A percentile compares a stretch with the other conserved stretches of the same genome.
Conservation (phyloP, 2,888 invertebrate genomes). For the Syrista parreyssii region DNA sequence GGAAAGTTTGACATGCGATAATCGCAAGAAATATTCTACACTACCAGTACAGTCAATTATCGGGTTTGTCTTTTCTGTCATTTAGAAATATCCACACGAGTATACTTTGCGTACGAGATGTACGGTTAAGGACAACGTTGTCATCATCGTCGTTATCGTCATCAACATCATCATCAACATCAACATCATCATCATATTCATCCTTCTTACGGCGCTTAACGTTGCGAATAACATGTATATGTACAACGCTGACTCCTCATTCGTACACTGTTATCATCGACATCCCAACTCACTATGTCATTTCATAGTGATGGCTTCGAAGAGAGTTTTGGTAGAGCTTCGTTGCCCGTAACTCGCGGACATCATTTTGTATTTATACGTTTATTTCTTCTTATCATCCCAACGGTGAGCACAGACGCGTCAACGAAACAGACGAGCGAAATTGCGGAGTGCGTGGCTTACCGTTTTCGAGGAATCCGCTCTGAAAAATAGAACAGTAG, state of each 20-base stretch:
- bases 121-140: background rate
- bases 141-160: background rate
- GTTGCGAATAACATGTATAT: background rate
- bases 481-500: constrained; percentile 64
- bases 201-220: background rate
- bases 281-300: background rate
- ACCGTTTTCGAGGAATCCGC: constrained; percentile 83
- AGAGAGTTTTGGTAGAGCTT: background rate
- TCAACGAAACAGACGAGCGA: constrained; percentile 89
- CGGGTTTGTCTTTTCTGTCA: background rate
- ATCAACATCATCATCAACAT: background rate
- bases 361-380: background rate
- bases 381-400: background rate
- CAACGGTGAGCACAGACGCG: background rate
- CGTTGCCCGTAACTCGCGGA: background rate
- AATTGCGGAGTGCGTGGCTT: constrained; percentile 82
- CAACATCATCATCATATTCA: background rate
- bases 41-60: background rate
- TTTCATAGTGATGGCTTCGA: background rate
- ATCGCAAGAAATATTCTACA: background rate
- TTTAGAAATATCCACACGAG: background rate
- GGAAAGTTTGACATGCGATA: background rate
- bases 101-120: background rate
- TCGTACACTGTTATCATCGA: background rate
- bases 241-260: background rate